Evolutionary conservation across 2,797 vertebrate genomes (phyloP), one percentile per base, ranked within the genome.

Genomic region (Pangasius macronema): DNA sequence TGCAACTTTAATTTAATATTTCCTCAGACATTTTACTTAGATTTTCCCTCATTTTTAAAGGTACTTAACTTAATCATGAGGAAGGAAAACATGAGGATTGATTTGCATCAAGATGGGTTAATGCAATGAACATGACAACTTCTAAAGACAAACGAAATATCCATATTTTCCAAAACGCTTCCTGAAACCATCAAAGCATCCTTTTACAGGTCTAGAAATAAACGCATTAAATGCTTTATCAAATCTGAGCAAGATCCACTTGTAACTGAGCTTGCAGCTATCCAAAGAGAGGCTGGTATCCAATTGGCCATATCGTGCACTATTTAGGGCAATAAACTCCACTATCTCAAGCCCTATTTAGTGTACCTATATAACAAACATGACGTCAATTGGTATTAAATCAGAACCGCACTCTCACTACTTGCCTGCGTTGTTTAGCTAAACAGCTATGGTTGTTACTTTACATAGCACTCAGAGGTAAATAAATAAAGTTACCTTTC

Each of bases 401-500:
- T 7, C 75, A 30, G 46, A 77, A 39, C 30, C 16, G 8, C 18
- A 36, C 9, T 36, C 55, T 11, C 33, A n/a, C 20, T 3, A 36
- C 8, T 22, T 36, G 5, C 2, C 4, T 3, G 9, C 9, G 33
- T 39, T 81, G 36, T 42, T 59, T 11, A 27, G 22, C 36, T 81
- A n/a, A 27, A 27, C 72, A 75, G 72, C 42, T 13, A 24, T 46
- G 1, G 18, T 20, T 79, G 5, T 53, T 33, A 20, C n/a, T 77
- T n/a, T 3, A 18, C 14, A 33, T 24, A 36, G 18, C 18, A 79
- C 2, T 24, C 36, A 53, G 46, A 30, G 75, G 7, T 16, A 42
- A 46, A 30, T 5, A 63, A 46, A 51, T 83, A 63, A 82, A 46
- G 1, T 30, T 79, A 96, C 96, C 92, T 94, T 94, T 33, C 96